Conservation (phyloP, 2,888 invertebrate genomes). For the Campoplex nolae region DNA sequence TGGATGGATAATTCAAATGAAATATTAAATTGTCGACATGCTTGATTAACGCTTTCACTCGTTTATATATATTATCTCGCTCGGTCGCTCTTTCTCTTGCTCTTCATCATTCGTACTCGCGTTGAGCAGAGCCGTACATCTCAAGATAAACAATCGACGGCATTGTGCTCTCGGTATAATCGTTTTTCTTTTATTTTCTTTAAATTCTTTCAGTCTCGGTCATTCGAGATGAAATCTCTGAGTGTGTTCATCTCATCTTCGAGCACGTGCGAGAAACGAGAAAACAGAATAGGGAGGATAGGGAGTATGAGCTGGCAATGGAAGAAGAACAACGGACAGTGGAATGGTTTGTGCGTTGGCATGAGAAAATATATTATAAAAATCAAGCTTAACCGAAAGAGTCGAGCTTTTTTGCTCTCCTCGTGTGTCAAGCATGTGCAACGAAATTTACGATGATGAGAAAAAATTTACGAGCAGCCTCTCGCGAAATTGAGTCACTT, state of each 20-base stretch:
- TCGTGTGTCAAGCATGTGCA: constrained; percentile 22
- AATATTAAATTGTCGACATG: constrained; percentile 9
- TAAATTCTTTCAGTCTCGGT: constrained; percentile 40
- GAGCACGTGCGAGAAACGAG: constrained; percentile 52
- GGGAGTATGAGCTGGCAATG: constrained; percentile 35
- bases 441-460: constrained; percentile 31
- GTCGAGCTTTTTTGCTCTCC: neutral
- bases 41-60: constrained; percentile 52
- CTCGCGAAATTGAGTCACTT: neutral
- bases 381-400: neutral
- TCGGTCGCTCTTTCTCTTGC: constrained; percentile 18
- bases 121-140: constrained; percentile 35
- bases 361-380: constrained; percentile 5
- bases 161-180: constrained; percentile 57
- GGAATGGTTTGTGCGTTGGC: constrained; percentile 39
- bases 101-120: constrained; percentile 35
- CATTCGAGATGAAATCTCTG: constrained; percentile 50
- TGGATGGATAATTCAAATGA: constrained; percentile 10
- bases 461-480: neutral
- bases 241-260: constrained; percentile 54
- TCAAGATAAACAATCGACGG: constrained; percentile 65
- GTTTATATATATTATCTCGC: constrained; percentile 15
- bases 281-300: constrained; percentile 53
- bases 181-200: constrained; percentile 16
- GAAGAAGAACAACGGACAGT: constrained; percentile 57